Conservation (phyloP, 2,888 invertebrate genomes). For the Pandemis corylana region DNA sequence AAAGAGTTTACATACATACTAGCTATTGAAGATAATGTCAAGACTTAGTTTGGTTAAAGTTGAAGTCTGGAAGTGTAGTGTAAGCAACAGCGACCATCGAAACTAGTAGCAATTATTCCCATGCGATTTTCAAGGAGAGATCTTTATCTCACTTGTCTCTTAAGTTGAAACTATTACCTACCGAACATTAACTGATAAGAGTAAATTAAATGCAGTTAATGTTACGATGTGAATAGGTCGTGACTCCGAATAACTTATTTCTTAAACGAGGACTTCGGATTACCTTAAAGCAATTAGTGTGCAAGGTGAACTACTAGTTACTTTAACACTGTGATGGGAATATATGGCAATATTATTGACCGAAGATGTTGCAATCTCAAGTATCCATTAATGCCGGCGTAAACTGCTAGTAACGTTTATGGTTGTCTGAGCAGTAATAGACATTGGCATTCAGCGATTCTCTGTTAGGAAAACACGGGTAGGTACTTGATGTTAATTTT, state of each 20-base stretch:
- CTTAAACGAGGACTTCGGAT: slow-evolving; percentile 52
- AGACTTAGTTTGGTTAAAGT: too few species aligned
- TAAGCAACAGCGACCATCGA: not conserved
- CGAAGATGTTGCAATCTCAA: slow-evolving; percentile 34
- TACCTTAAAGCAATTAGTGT: slow-evolving; percentile 57
- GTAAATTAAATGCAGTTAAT: slow-evolving; percentile 5
- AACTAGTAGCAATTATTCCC: not conserved
- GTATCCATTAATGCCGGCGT: slow-evolving; percentile 2
- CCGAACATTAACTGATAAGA: not conserved
- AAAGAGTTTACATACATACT: too few species aligned
- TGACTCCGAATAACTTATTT: slow-evolving; percentile 43
- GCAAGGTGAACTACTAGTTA: slow-evolving; percentile 62
- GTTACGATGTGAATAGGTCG: slow-evolving; percentile 28
- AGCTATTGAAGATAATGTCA: too few species aligned
- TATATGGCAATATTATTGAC: slow-evolving; percentile 34
- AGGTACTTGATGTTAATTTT: not conserved
- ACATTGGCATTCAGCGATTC: not conserved
- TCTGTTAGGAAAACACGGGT: not conserved
- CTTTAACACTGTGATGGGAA: slow-evolving; percentile 44
- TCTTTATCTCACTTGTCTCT: not conserved
- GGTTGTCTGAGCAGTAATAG: not conserved
- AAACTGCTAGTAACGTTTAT: not conserved
- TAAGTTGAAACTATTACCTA: slow-evolving; percentile 20
- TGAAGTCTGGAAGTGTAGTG: not conserved
- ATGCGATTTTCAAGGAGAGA: not conserved